Conservation (phyloP, 2,797 vertebrate species). For the Karalla daura region DNA sequence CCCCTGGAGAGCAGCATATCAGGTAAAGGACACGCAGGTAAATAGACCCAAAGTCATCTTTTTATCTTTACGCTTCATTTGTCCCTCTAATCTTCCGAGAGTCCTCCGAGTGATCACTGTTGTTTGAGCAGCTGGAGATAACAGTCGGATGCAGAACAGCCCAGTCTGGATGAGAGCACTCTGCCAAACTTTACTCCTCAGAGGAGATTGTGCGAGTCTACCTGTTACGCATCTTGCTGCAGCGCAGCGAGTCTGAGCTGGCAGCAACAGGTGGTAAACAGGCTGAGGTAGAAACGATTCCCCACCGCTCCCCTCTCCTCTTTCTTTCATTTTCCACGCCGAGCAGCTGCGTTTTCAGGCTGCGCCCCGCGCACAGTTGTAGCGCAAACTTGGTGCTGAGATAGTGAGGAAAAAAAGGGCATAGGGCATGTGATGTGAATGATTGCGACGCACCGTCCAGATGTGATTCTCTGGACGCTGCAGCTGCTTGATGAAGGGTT, state of each 20-base stretch:
- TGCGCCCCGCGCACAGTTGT: not conserved
- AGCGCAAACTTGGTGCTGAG: conserved; percentile 11
- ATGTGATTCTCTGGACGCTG: conserved; percentile 24
- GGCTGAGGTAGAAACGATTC: not conserved
- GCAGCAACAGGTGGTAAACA: conserved; percentile 68
- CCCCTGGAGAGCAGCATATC: conserved; percentile 88
- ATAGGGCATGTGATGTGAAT: conserved; percentile 1
- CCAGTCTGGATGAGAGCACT: not conserved
- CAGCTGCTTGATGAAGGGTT: conserved; percentile 21
- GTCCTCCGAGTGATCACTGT: not conserved
- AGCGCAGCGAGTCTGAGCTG: conserved; percentile 21
- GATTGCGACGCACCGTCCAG: not conserved
- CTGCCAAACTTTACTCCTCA: conserved; percentile 19
- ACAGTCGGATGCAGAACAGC: not conserved
- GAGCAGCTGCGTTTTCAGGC: not conserved
- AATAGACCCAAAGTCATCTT: conserved; percentile 60
- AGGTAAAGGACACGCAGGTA: conserved; percentile 92
- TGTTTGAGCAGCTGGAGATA: not conserved
- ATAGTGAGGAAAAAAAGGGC: not conserved
- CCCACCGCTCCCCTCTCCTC: not conserved
- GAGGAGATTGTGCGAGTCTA: too few species aligned
- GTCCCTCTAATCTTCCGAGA: too few species aligned
- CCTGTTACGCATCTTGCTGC: conserved; percentile 60
- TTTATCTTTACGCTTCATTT: not conserved
- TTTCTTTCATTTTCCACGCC: not conserved